Conservation (phyloP, 2,113 vertebrate genomes). For the Diphyllodes magnificus region DNA sequence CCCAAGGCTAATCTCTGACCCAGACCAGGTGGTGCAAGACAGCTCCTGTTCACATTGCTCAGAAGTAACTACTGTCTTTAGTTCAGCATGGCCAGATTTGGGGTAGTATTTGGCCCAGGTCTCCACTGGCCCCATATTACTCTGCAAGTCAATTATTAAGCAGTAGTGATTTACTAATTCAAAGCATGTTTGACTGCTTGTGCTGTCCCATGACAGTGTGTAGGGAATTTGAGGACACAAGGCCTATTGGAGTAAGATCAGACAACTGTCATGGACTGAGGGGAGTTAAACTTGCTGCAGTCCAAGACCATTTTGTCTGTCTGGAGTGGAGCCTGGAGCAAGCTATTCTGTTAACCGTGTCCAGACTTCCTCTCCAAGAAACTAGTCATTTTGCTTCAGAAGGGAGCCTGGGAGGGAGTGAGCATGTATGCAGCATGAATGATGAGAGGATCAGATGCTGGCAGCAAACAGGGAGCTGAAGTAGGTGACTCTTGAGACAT, state of each 20-base stretch:
- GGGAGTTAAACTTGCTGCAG: conserved; percentile 28
- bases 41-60: neutral
- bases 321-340: conserved; percentile 42
- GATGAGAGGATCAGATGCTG: conserved; percentile 20
- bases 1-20: neutral
- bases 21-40: neutral
- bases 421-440: neutral
- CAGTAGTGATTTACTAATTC: neutral
- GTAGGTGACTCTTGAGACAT: neutral
- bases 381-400: conserved; percentile 14
- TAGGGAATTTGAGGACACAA: conserved; percentile 27
- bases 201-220: neutral
- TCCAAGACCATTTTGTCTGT: conserved; percentile 20
- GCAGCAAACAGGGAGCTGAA: neutral
- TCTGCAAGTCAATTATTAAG: neutral
- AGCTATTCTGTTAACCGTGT: conserved; percentile 18
- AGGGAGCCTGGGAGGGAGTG: neutral
- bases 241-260: neutral
- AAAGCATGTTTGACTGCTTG: neutral
- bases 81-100: neutral
- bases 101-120: neutral
- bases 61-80: neutral
- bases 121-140: neutral
- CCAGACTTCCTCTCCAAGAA: conserved; percentile 43
- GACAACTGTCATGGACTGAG: neutral